Evolutionary conservation across 2,888 invertebrate genomes (phyloP).

Genomic region (Nezara viridula): DNA sequence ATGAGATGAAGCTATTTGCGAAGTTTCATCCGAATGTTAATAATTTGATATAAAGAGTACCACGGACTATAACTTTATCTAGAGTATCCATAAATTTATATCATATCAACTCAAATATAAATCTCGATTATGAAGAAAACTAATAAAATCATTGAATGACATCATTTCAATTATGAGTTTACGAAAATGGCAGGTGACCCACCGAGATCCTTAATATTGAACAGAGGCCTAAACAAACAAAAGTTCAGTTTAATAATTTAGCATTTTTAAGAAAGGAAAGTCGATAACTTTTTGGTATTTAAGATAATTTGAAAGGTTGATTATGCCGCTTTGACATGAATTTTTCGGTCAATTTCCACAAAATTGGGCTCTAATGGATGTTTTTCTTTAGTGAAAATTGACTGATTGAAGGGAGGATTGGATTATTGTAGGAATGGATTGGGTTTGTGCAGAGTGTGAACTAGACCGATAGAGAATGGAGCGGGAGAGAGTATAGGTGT

Average conservation of each 20-base stretch:
- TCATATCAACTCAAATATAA: no score
- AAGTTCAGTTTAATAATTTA: background rate
- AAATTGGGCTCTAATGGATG: background rate
- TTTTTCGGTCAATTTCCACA: background rate
- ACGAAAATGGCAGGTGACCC: no score
- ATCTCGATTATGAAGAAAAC: no score
- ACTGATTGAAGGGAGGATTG: background rate
- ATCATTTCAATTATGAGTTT: no score
- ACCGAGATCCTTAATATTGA: background rate
- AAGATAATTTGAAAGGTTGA: background rate
- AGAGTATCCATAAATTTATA: no score
- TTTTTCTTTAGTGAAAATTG: background rate
- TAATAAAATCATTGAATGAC: no score
- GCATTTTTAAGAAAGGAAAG: background rate
- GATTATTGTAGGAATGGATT: background rate
- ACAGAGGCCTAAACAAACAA: background rate
- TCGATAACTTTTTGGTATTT: no score
- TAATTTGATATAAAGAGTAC: no score
- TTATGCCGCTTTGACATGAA: background rate
- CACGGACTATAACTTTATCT: no score
- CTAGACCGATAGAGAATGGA: background rate
- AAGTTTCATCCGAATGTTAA: no score
- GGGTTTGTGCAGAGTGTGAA: background rate
- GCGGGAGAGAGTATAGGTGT: constrained; percentile 50
- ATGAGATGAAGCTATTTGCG: no score